Percentiles rank a stretch among this genome's conserved stretches.
Conservation (phyloP, 1,140 invertebrate genomes). For the Drepana arcuata region DNA sequence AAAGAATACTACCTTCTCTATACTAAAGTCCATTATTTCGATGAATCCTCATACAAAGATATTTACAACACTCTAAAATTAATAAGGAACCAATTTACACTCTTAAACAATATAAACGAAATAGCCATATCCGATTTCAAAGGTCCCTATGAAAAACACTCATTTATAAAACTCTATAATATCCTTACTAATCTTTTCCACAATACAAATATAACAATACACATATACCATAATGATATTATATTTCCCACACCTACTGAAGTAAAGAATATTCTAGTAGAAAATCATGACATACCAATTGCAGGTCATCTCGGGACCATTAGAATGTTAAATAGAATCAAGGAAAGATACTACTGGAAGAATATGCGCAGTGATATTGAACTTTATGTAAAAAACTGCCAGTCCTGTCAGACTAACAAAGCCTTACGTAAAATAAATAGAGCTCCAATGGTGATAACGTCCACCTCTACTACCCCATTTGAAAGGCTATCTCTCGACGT, state of each 20-base stretch:
- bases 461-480: conserved; percentile 3
- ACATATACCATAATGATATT: not conserved
- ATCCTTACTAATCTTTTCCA: conserved; percentile 1
- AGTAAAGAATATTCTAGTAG: conserved; percentile 6
- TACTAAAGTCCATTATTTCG: conserved; percentile 16
- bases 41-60: conserved; percentile 8
- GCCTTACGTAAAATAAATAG: conserved; percentile 4
- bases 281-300: conserved; percentile 8
- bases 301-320: conserved; percentile 3
- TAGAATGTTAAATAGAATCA: not conserved
- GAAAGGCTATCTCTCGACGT: conserved; percentile 5
- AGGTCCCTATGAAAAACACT: conserved; percentile 1
- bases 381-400: conserved; percentile 6
- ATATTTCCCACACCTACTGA: not conserved
- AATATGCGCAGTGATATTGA: conserved; percentile 2
- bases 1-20: conserved; percentile 14
- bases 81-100: conserved; percentile 2
- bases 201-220: not conserved
- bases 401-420: conserved; percentile 6
- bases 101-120: not conserved
- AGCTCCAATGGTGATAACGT: conserved; percentile 6
- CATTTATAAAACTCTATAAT: conserved; percentile 5
- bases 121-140: conserved; percentile 5
- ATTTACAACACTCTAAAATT: conserved; percentile 10
- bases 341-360: conserved; percentile 5